These are phyloP conservation scores for Nowickia ferox DNA, from an alignment of 2,888 invertebrate species.

Conservation along the genomic window DNA sequence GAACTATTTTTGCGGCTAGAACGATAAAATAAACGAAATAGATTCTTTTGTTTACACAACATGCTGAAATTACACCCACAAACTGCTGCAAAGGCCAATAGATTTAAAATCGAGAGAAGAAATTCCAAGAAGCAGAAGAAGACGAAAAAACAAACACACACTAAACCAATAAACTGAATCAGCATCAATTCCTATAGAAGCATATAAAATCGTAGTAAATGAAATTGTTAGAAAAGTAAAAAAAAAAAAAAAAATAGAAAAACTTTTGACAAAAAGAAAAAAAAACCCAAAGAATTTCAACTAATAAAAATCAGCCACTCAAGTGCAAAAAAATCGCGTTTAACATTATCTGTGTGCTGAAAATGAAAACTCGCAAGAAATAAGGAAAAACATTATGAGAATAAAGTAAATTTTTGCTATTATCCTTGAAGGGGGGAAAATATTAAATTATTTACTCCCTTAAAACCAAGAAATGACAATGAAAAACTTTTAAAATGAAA, in stretches of 20 bases:
- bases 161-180: constrained; percentile 67
- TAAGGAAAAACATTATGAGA: constrained; percentile 5
- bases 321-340: constrained; percentile 83
- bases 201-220: constrained; percentile 35
- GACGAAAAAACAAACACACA: constrained; percentile 34
- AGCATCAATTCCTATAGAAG: constrained; percentile 52
- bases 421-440: constrained; percentile 41
- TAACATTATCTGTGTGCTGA: constrained; percentile 77
- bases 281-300: constrained; percentile 79
- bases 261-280: constrained; percentile 47
- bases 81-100: constrained; percentile 36
- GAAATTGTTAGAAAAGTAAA: constrained; percentile 27
- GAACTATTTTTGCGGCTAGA: constrained; percentile 45
- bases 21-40: constrained; percentile 55
- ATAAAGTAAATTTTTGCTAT: constrained; percentile 61
- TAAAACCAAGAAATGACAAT: constrained; percentile 24
- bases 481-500: constrained; percentile 12
- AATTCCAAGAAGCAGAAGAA: background rate
- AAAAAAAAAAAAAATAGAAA: constrained; percentile 36
- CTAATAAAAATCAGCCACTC: constrained; percentile 83
- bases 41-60: constrained; percentile 65
- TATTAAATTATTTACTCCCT: constrained; percentile 63
- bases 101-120: constrained; percentile 24
- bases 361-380: constrained; percentile 42
- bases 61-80: constrained; percentile 56